phyloP scores from a whole-genome alignment of 2,888 invertebrate genomes.

The Epiblema foenella region DNA sequence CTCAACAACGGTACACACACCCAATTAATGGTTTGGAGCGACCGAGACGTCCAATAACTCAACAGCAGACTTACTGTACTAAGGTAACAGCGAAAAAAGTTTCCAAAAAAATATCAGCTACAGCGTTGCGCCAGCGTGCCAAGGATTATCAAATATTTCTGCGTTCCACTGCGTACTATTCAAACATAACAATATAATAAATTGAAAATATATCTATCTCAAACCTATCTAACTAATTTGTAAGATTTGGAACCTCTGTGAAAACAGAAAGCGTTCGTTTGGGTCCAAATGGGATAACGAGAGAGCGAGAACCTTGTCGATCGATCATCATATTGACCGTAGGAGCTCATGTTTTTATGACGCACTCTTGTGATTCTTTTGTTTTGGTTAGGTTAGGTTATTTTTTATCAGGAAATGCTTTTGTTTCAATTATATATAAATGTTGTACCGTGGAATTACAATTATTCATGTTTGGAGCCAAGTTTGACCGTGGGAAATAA shows the following conservation, averaged over 20 bases:
- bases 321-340: conserved; percentile 20
- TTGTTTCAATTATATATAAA: not conserved
- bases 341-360: conserved; percentile 22
- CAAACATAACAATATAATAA: too few relatives aligned
- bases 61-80: not conserved
- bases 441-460: not conserved
- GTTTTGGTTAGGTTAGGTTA: not conserved
- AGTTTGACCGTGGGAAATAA: conserved; percentile 42
- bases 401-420: not conserved
- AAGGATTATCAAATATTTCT: not conserved
- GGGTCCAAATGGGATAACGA: conserved; percentile 12
- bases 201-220: not conserved
- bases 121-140: not conserved
- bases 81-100: conserved; percentile 8
- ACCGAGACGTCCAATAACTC: conserved; percentile 17
- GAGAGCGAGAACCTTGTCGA: conserved; percentile 25
- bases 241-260: not conserved
- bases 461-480: not conserved
- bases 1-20: conserved; percentile 29
- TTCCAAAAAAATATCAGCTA: not conserved
- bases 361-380: conserved; percentile 9
- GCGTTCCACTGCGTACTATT: not conserved
- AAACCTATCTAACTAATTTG: not conserved
- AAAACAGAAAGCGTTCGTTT: conserved; percentile 3
- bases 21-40: conserved; percentile 26